Base-by-base conservation (phyloP, 2,888 invertebrate species). In the Trissolcus japonicus region DNA sequence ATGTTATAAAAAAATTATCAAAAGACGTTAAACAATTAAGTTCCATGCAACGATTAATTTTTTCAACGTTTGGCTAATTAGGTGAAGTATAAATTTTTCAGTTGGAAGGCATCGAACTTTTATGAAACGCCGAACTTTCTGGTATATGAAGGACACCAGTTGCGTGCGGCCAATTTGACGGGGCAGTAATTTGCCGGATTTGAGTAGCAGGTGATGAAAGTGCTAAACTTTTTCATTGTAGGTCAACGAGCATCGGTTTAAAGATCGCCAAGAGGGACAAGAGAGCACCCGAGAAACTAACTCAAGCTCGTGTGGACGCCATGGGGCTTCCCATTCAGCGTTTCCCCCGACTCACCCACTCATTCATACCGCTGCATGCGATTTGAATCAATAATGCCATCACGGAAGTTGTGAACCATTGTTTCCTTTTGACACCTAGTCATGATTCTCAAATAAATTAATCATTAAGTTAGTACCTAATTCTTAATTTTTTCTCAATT, bases 361-460 rank as follows among this genome's bases (percentile, higher is more conserved):
- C 87, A 84, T 86, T 87, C 87, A 87, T 87, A 86, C 86, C 82
- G 71, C 62, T 81, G 85, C 83, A 87, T 87, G 86, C 87, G 85
- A 88, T 88, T 88, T 87, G 86, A 88, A 88, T 88, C 86, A 86
- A 88, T 88, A 88, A 88, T 69, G 63, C 41, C 46, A 48, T 40
- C 54, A 43, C 75, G 71, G 69, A 63, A 66, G 69, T 66, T 48
- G 56, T 60, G 67, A 57, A 74, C 62, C 62, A 63, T 57, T 57
- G n/a, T 57, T 57, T 40, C 19, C 41, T 48, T 46, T 61, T 54
- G 46, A 54, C 50, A 53, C 53, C 40, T 25, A 4, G 25, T 25
- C 25, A 25, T 25, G 4, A 25, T 25, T 25, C 6, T 25, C 6
- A 3, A 25, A 25, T 25, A 25, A 25, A 35, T 35, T 35, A 7